phyloP scores from a whole-genome alignment of 92 coral and sea anemone species.

The Bergia sp. region DNA sequence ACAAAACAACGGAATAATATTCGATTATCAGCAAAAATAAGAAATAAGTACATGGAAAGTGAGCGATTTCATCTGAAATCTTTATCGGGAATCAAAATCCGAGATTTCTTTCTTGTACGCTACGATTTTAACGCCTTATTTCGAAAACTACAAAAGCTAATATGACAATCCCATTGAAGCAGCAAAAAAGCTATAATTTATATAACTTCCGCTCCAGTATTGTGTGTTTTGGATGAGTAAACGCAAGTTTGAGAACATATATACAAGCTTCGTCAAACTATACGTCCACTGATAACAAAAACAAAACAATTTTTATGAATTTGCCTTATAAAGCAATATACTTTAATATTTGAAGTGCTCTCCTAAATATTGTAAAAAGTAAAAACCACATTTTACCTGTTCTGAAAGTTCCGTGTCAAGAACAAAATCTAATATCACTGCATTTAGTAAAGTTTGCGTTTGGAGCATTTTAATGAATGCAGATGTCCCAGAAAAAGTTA shows the following conservation, averaged over 20 bases:
- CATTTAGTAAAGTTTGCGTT: slow-evolving; percentile 17
- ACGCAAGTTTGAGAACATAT: slow-evolving; percentile 18
- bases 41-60: not conserved
- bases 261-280: not conserved
- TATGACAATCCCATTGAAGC: not conserved
- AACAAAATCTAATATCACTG: not conserved
- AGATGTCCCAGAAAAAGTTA: not conserved
- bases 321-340: not conserved
- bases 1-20: not conserved
- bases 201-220: slow-evolving; percentile 37
- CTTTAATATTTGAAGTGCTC: not conserved
- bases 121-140: not conserved
- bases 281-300: not conserved
- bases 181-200: slow-evolving; percentile 12
- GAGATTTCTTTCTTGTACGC: not conserved
- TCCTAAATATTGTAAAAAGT: not conserved
- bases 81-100: not conserved
- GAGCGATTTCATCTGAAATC: not conserved
- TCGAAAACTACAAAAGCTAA: not conserved
- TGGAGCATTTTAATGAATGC: slow-evolving; percentile 13
- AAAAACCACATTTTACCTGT: not conserved
- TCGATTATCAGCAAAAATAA: not conserved
- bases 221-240: slow-evolving; percentile 13
- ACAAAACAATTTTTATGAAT: not conserved
- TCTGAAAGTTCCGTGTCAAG: not conserved